phyloP scores from a whole-genome alignment of 2,888 invertebrate species.

The Cordylochernes scorpioides region DNA sequence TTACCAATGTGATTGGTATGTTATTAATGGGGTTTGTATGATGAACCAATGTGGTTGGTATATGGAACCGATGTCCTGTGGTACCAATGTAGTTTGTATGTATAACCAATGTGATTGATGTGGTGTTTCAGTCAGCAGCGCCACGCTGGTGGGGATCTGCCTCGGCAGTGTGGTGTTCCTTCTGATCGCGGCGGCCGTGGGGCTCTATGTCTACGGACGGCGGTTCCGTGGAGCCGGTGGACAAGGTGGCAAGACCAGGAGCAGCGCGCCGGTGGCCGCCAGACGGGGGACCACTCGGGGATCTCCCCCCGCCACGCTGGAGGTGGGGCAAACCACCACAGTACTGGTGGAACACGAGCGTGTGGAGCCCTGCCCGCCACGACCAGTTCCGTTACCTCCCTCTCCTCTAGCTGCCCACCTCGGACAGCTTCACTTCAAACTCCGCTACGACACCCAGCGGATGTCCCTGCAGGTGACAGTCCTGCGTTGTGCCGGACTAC shows the following conservation, averaged over 20 bases:
- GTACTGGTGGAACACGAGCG: too few species aligned
- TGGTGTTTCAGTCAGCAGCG: conserved; percentile 9
- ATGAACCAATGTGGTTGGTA: too few species aligned
- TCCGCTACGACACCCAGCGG: conserved; percentile 67
- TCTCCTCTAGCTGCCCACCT: too few species aligned
- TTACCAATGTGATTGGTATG: too few species aligned
- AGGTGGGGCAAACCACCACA: too few species aligned
- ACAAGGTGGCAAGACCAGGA: conserved; percentile 18
- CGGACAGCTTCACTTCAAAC: too few species aligned
- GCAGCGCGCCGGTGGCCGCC: conserved; percentile 58
- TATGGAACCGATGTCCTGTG: too few species aligned
- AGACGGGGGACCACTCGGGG: conserved; percentile 34
- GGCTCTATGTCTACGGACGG: conserved; percentile 37
- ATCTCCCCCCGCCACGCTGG: conserved; percentile 33
- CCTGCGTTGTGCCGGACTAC: conserved; percentile 60
- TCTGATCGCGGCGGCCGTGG: conserved; percentile 32
- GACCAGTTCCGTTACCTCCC: too few species aligned
- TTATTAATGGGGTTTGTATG: too few species aligned
- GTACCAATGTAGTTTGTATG: too few species aligned
- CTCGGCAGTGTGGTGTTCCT: conserved; percentile 33
- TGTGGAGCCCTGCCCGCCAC: too few species aligned
- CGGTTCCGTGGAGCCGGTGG: conserved; percentile 21
- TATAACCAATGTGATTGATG: too few species aligned
- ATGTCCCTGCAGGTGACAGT: conserved; percentile 73
- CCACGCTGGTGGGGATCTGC: conserved; percentile 31